These are phyloP conservation scores for Branchellion lobata DNA, from an alignment of 2,888 invertebrate species.

Conservation along the genomic window DNA sequence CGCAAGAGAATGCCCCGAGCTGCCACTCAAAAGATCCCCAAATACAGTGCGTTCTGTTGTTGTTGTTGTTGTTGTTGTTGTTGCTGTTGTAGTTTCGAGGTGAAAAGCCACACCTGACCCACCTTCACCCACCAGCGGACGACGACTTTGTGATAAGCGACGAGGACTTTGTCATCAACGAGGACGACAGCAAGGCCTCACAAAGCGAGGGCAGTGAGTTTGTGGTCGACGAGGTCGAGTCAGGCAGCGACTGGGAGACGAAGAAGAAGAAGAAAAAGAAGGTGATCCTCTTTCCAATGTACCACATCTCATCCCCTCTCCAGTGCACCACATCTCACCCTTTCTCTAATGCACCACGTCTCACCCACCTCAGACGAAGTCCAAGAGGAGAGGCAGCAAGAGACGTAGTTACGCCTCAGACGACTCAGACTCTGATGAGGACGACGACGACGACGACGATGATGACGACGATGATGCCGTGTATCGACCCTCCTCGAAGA, in stretches of 20 bases:
- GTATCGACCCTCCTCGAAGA: slow-evolving; percentile 31
- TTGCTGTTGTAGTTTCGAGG: neutral
- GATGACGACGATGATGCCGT: slow-evolving; percentile 28
- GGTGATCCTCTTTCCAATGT: neutral
- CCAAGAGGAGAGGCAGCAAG: neutral
- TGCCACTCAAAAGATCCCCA: slow-evolving; percentile 49
- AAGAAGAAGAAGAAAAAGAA: slow-evolving; percentile 12
- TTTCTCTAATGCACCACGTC: neutral
- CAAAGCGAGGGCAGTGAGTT: slow-evolving; percentile 58
- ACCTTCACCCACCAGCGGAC: slow-evolving; percentile 37
- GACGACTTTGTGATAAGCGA: slow-evolving; percentile 51
- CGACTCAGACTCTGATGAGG: slow-evolving; percentile 18
- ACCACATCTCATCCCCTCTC: no score
- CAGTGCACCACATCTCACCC: no score
- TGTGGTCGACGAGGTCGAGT: slow-evolving; percentile 56
- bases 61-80: neutral
- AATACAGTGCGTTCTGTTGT: slow-evolving; percentile 49
- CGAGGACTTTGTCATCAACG: slow-evolving; percentile 46
- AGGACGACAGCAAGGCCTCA: slow-evolving; percentile 42
- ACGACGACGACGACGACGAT: slow-evolving; percentile 15
- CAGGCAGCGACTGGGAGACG: slow-evolving; percentile 59
- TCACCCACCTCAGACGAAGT: neutral
- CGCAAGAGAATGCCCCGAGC: slow-evolving; percentile 46
- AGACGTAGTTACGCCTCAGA: neutral
- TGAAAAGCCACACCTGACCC: no score